Conservation (phyloP, 2,797 vertebrate species). For the Tangara arthus region DNA sequence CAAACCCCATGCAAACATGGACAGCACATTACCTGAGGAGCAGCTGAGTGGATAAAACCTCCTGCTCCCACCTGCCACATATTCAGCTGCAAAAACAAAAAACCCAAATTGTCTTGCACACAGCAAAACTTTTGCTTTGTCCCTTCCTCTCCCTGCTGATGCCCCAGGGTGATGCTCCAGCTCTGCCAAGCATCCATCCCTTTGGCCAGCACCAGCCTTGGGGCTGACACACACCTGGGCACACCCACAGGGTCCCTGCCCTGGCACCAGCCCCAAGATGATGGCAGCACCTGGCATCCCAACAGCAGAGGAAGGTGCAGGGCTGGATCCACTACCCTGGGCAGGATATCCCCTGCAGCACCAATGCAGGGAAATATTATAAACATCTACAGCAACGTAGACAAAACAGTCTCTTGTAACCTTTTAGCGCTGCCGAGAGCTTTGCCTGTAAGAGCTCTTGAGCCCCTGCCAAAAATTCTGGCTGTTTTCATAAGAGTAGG, state of each 20-base stretch:
- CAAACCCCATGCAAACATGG: not conserved
- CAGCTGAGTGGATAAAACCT: not conserved
- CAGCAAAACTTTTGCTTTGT: not conserved
- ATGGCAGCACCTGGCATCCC: not conserved
- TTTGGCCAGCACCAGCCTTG: not conserved
- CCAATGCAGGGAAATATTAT: slow-evolving; percentile 42
- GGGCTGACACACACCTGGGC: not conserved
- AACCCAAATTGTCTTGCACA: not conserved
- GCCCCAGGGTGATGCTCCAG: not conserved
- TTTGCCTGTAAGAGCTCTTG: slow-evolving; percentile 63
- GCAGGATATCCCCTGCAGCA: slow-evolving; percentile 43
- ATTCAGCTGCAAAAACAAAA: not conserved
- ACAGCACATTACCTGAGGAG: fast-evolving
- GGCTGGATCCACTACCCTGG: not conserved
- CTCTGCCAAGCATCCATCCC: not conserved
- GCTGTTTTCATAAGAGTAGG: slow-evolving; percentile 70
- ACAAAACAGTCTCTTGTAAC: slow-evolving; percentile 77
- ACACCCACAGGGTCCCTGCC: not conserved
- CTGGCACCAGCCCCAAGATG: fast-evolving
- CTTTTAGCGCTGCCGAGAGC: slow-evolving; percentile 58
- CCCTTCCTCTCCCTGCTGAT: not conserved
- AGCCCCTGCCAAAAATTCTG: slow-evolving; percentile 65
- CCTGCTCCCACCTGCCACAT: not conserved
- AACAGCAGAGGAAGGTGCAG: fast-evolving
- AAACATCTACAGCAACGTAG: slow-evolving; percentile 67